Base-by-base conservation (phyloP, 2,113 vertebrate genomes). In the Chloroceryle aenea region DNA sequence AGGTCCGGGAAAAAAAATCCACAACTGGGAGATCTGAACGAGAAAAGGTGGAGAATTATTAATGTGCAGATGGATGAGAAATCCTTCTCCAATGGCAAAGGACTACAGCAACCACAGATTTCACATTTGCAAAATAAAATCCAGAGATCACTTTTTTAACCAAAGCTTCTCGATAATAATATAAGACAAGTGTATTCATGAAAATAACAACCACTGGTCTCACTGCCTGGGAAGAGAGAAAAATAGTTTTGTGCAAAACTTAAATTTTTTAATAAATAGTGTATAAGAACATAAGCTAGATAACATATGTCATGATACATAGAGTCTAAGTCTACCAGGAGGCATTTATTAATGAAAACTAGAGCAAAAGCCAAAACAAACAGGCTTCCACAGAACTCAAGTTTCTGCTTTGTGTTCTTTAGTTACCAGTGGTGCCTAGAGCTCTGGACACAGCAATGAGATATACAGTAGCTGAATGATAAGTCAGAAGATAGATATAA, bases 261-360 rank as follows among this genome's bases (percentile, higher is more conserved):
- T 92, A 61, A n/a, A 74, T 67, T 88, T 93, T 90, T 66, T 81
- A 93, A 95, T 96, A 91, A 93, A 90, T 94, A 75, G 59, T 77
- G 42, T 71, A 42, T 63, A 93, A 88, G 87, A 95, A 90, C 93
- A 77, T 84, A 90, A 96, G 82, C 87, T 92, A 95, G 95, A 95
- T 96, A 96, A 91, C 90, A 93, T 86, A 97, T 93, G 75, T 94
- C 87, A 86, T 93, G 93, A 91, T 88, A 96, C 92, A 96, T 94
- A 62, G 62, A 86, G 82, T 91, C 94, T 94, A 91, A 91, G 90
- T 77, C 95, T 95, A 95, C 45, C 72, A 94, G 91, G 76, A 96
- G 93, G 89, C 92, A 94, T 94, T 96, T 93, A 93, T 96, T 96
- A 95, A 96, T 96, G 88, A 94, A 95, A 94, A 30, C 72, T 71